A percentile compares a stretch with the other conserved stretches of the same genome.
Conservation (phyloP, 2,888 invertebrate genomes). For the Chrysodeixis includens region DNA sequence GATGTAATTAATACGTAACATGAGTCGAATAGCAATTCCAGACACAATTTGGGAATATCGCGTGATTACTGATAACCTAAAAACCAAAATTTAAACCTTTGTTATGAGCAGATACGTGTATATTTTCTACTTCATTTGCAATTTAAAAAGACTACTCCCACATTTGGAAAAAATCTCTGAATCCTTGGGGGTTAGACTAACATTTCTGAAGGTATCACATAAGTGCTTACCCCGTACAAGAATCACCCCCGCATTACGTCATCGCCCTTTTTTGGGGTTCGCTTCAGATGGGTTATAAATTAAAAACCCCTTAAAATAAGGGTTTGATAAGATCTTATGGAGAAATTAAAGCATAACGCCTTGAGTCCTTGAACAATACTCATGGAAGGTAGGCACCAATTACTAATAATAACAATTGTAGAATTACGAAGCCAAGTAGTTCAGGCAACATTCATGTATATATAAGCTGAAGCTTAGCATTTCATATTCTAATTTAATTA, state of each 20-base stretch:
- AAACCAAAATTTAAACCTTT: slow-evolving; percentile 9
- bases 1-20: slow-evolving; percentile 43
- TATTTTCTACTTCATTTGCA: neutral
- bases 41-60: slow-evolving; percentile 32
- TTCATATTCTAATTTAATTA: neutral
- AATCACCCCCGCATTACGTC: no score
- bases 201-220: no score
- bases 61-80: slow-evolving; percentile 21
- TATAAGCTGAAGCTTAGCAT: neutral
- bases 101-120: slow-evolving; percentile 6
- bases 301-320: no score
- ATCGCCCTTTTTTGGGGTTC: no score
- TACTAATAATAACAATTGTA: neutral
- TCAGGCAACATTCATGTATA: neutral
- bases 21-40: slow-evolving; percentile 24
- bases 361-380: no score
- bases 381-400: neutral
- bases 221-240: no score
- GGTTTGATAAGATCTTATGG: neutral
- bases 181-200: no score
- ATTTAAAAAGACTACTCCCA: no score
- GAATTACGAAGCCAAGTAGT: neutral
- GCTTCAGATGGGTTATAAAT: no score
- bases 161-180: no score
- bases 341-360: neutral